A percentile compares a stretch with the other conserved stretches of the same genome.
These are phyloP conservation scores for Carduelis carduelis DNA, from an alignment of 2,797 vertebrate species.

Conservation along the genomic window DNA sequence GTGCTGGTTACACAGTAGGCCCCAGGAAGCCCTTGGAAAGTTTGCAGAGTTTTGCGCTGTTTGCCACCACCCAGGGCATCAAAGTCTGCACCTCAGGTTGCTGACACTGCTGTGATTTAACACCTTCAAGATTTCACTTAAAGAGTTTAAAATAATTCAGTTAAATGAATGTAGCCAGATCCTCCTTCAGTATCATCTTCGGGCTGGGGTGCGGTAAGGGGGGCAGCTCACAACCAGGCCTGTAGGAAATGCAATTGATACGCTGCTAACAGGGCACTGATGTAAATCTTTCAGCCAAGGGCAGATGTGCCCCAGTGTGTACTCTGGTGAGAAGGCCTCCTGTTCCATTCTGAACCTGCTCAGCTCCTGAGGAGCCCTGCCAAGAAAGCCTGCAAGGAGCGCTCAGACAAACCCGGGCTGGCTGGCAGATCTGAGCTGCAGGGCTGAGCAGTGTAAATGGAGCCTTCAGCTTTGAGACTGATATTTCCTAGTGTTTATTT, in stretches of 20 bases:
- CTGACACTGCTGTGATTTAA: background rate
- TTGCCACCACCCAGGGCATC: background rate
- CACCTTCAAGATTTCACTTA: too few relatives aligned
- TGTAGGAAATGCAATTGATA: background rate
- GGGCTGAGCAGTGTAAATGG: background rate
- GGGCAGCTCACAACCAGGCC: background rate
- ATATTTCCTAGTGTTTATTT: constrained; percentile 48
- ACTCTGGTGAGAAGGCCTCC: constrained; percentile 13
- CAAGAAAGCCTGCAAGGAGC: background rate
- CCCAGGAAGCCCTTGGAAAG: background rate
- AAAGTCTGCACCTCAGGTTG: background rate
- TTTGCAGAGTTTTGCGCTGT: background rate
- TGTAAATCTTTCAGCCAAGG: constrained; percentile 20
- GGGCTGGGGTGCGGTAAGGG: background rate
- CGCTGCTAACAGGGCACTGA: background rate
- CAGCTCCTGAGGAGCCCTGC: background rate
- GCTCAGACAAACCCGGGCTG: background rate
- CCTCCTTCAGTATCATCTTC: background rate
- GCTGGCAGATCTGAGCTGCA: background rate
- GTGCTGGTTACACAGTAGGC: background rate
- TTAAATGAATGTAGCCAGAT: background rate
- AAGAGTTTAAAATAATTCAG: background rate
- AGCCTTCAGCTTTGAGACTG: background rate
- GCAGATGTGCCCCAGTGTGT: constrained; percentile 17
- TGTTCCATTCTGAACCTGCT: background rate